These are phyloP conservation scores for Scomberomorus guttatus DNA, from an alignment of 2,797 vertebrate genomes.

Conservation along the genomic window DNA sequence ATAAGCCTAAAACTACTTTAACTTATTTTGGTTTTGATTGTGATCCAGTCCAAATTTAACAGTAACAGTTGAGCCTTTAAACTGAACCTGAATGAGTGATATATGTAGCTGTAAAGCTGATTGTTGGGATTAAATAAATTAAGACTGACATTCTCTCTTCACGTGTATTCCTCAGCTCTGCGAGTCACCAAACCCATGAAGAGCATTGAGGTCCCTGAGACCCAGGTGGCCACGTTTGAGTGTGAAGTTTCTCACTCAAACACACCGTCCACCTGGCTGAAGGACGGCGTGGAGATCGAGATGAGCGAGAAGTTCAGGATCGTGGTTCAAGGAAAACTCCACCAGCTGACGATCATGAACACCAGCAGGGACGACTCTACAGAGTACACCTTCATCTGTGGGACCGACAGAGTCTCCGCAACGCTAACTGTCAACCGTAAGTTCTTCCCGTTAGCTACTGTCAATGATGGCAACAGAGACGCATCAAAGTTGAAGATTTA, in stretches of 20 bases:
- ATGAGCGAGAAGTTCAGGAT: slow-evolving; percentile 97
- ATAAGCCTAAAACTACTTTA: too few species aligned
- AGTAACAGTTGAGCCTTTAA: too few species aligned
- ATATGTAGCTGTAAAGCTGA: too few species aligned
- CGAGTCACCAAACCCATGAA: slow-evolving; percentile 93
- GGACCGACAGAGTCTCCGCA: slow-evolving; percentile 92
- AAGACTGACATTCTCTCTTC: background rate
- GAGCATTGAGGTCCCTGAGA: slow-evolving; percentile 91
- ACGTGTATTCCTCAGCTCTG: slow-evolving; percentile 82
- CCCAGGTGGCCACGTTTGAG: slow-evolving; percentile 93
- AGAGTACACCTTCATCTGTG: slow-evolving; percentile 96
- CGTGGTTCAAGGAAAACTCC: slow-evolving; percentile 94
- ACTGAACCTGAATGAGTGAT: too few species aligned
- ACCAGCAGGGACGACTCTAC: slow-evolving; percentile 91
- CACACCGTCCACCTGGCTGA: slow-evolving; percentile 93
- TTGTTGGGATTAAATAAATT: background rate
- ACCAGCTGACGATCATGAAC: slow-evolving; percentile 96
- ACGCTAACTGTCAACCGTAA: slow-evolving; percentile 92
- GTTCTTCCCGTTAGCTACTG: slow-evolving; percentile 35
- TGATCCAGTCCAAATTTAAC: too few species aligned
- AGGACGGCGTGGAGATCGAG: slow-evolving; percentile 95
- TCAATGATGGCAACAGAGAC: background rate
- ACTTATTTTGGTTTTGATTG: too few species aligned
- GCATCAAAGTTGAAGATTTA: background rate
- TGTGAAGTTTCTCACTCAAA: slow-evolving; percentile 99